Base-by-base conservation (phyloP, 1,140 invertebrate species). In the Meloidogyne chitwoodi region DNA sequence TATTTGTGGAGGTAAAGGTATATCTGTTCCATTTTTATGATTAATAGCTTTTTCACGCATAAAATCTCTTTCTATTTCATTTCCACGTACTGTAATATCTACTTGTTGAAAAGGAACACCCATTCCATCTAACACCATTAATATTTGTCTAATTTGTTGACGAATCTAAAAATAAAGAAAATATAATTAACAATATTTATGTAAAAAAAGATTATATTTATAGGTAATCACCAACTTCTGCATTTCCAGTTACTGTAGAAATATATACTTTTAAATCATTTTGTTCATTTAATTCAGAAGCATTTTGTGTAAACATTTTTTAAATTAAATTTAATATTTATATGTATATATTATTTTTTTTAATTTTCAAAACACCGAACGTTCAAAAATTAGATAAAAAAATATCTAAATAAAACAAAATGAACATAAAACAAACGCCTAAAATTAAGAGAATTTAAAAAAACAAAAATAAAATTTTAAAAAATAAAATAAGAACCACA, bases 201-300 rank as follows among this genome's bases (percentile, higher is more conserved):
- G n/a, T n/a, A n/a, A n/a, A n/a, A n/a, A n/a, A n/a, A n/a, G n/a
- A n/a, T n/a, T n/a, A n/a, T n/a, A n/a, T n/a, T n/a, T n/a, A n/a
- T n/a, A n/a, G n/a, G n/a, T n/a, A n/a, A n/a, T n/a, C n/a, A n/a
- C n/a, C n/a, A n/a, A 80, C 79, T 19, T 80, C 79, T n/a, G 79
- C 48, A 68, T 80, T 80, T 14, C 76, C 79, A 22, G 79, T 80
- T 34, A 80, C 78, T 14, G 79, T 80, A 27, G 79, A 48, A 62
- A 81, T 76, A 65, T 80, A 80, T 26, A 80, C 79, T 61, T 80
- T 80, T 12, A 80, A 66, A 31, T 78, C 77, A 19, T 77, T 44
- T 62, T 67, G 48, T 34, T 64, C 71, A 38, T 73, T 73, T 64
- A 73, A 64, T 34, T 73, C 71, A 10, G 71, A 73, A 41, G 71